These are phyloP conservation scores for Luffia ferchaultella DNA, from an alignment of 2,888 invertebrate genomes.

Conservation along the genomic window DNA sequence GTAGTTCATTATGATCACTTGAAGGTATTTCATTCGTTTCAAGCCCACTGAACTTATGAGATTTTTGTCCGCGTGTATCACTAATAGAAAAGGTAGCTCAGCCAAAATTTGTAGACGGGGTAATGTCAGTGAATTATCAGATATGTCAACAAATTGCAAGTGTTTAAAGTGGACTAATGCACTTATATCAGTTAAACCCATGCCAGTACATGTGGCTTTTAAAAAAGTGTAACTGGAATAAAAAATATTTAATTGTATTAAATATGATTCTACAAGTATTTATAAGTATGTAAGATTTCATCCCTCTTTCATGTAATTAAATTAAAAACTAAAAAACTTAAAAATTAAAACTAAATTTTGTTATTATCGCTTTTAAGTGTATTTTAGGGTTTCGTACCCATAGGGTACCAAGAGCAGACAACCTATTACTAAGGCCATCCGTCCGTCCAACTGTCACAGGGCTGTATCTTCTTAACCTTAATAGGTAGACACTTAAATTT, in stretches of 20 bases:
- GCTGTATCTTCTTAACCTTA: too few species aligned
- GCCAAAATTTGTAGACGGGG: constrained; percentile 53
- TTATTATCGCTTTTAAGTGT: too few species aligned
- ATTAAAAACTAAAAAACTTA: too few species aligned
- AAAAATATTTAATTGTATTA: constrained; percentile 1
- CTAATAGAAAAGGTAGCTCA: constrained; percentile 58
- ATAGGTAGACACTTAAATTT: too few species aligned
- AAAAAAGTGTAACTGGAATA: constrained; percentile 64
- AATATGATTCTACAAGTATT: background rate
- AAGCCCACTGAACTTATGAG: constrained; percentile 49
- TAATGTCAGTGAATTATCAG: constrained; percentile 55
- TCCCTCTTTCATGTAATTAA: too few species aligned
- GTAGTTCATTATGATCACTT: constrained; percentile 63
- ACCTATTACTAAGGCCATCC: too few species aligned
- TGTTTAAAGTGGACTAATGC: constrained; percentile 57
- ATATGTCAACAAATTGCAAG: constrained; percentile 65
- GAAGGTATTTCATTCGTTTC: constrained; percentile 62
- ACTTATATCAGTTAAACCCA: constrained; percentile 58
- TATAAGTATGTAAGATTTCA: too few species aligned
- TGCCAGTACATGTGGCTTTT: constrained; percentile 54
- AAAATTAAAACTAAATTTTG: too few species aligned
- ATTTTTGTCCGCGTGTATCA: constrained; percentile 68
- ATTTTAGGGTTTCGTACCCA: too few species aligned
- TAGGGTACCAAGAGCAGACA: too few species aligned
- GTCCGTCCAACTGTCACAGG: too few species aligned